phyloP scores from a whole-genome alignment of 2,113 vertebrate genomes.

The Rattus rattus region DNA sequence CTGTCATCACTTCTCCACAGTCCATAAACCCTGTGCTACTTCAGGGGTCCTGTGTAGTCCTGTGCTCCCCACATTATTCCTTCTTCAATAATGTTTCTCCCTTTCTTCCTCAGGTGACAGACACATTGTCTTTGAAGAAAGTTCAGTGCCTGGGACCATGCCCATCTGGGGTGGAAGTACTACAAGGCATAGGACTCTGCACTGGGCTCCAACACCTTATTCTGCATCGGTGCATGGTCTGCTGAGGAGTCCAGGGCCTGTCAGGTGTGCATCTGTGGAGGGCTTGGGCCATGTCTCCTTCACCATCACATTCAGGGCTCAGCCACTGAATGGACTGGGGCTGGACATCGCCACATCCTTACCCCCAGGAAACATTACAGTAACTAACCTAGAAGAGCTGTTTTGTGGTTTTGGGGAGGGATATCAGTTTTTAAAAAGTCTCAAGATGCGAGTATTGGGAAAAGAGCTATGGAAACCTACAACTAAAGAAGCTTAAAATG shows the following conservation, averaged over 20 bases:
- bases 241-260: neutral
- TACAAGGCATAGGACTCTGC: neutral
- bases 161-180: neutral
- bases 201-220: neutral
- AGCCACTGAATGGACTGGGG: neutral
- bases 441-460: neutral
- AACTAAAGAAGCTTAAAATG: neutral
- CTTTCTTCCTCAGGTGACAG: neutral
- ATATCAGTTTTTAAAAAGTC: neutral
- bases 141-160: neutral
- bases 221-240: accelerated
- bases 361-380: neutral
- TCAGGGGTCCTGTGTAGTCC: neutral
- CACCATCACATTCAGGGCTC: too few species aligned
- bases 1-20: too few species aligned
- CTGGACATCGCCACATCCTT: neutral
- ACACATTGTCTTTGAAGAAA: neutral
- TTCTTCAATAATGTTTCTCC: neutral
- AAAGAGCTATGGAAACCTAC: neutral
- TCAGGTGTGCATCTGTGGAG: neutral
- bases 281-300: neutral
- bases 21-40: too few species aligned
- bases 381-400: neutral
- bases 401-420: neutral
- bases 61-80: neutral